Conservation (phyloP, 2,888 invertebrate species). For the Achlya flavicornis region DNA sequence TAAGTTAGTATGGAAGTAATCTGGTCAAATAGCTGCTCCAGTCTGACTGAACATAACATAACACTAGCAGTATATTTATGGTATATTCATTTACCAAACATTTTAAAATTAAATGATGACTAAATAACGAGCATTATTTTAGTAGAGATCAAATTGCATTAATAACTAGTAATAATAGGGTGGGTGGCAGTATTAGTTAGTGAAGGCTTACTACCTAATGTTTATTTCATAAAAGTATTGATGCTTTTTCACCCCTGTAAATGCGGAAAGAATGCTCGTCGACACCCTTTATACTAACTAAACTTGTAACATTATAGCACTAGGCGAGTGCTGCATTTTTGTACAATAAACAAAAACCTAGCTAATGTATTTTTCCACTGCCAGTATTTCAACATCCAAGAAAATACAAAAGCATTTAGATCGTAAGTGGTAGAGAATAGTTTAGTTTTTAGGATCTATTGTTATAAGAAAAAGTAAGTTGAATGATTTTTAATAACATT, state of each 20-base stretch:
- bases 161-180: not conserved
- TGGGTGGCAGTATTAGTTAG: no score
- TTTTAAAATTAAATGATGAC: no score
- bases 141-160: not conserved
- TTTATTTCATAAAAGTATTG: not conserved
- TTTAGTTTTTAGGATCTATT: conserved; percentile 51
- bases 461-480: conserved; percentile 65
- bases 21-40: not conserved
- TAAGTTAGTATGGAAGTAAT: no score
- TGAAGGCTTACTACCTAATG: not conserved
- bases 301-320: conserved; percentile 15
- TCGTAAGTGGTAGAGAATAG: conserved; percentile 55
- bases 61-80: no score
- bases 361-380: conserved; percentile 81
- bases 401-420: conserved; percentile 46
- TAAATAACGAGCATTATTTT: no score
- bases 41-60: not conserved
- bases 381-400: conserved; percentile 82
- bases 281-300: not conserved
- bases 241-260: not conserved
- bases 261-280: not conserved
- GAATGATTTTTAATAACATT: conserved; percentile 82
- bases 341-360: conserved; percentile 46
- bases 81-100: no score
- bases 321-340: conserved; percentile 46